phyloP scores from a whole-genome alignment of 2,797 vertebrate species.

The Artibeus lituratus region DNA sequence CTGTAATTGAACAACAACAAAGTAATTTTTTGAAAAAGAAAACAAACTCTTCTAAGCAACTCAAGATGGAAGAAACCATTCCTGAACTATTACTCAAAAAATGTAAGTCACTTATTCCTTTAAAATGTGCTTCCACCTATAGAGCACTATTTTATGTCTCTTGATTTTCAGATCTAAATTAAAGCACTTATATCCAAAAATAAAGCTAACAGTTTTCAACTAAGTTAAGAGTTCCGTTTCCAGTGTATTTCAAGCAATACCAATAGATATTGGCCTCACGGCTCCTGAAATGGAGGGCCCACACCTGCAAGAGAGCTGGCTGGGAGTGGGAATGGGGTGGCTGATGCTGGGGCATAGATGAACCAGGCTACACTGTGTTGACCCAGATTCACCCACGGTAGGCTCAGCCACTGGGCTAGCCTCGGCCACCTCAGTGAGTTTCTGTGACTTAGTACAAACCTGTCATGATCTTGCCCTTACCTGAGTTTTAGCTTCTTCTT shows the following conservation, averaged over 20 bases:
- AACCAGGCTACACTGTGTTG: neutral
- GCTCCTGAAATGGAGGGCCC: neutral
- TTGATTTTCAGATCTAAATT: neutral
- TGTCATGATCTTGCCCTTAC: neutral
- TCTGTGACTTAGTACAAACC: neutral
- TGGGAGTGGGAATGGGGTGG: neutral
- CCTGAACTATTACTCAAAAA: neutral
- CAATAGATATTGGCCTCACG: neutral
- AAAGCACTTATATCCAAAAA: neutral
- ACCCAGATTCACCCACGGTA: neutral
- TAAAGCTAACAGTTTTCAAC: neutral
- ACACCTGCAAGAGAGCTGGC: neutral
- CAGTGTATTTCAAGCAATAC: neutral
- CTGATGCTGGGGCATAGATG: neutral
- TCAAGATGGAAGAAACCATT: neutral
- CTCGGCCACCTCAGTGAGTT: neutral
- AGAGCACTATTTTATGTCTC: neutral
- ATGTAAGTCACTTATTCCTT: neutral
- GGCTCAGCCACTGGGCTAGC: neutral
- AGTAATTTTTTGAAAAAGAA: neutral
- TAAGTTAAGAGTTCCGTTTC: neutral
- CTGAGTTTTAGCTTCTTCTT: neutral
- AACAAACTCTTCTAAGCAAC: neutral
- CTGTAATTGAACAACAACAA: too few relatives aligned
- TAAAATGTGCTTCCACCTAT: neutral